Evolutionary conservation across 64 coral and sea anemone species (phyloP), one percentile per base, ranked within the genome.

Genomic region (Stylophora pistillata): DNA sequence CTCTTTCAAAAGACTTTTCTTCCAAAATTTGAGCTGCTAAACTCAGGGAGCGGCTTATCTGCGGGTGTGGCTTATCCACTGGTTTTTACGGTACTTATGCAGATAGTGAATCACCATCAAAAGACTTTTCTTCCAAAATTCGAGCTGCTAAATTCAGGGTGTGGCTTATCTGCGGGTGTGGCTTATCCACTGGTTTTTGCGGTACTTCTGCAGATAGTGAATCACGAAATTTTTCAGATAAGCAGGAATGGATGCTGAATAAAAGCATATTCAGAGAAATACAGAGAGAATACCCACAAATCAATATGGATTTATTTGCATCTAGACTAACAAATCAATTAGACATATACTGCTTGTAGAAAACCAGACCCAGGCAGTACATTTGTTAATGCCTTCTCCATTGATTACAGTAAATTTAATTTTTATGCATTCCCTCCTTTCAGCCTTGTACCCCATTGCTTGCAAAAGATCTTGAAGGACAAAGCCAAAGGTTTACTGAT

Each of bases 351-450:
- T 74, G 70, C 56, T 83, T 81, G 12, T 91, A 81, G 89, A 74
- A 75, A 65, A n/a, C 89, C 89, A n/a, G 80, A 86, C 66, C 89
- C 89, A 71, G 81, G 72, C 1, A 34, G 70, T 16, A 85, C 26
- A 14, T 41, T 85, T 78, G 81, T 86, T 64, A 80, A 91, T 91
- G 89, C 89, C 10, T 91, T 91, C 52, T 91, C 89, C 27, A 34
- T 91, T 18, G 60, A 85, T 70, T 91, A 78, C 66, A 77, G 68
- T 77, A 76, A 54, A 16, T 65, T 32, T 60, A 33, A 58, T 26
- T 73, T 91, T 85, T 91, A 79, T 88, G 60, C 76, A 21, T 92
- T 92, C n/a, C 91, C 91, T 55, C 90, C 90, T 31, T 92, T 92
- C 32, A 65, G 89, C 56, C 89, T 91, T 21, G 71, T 92, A 52